These are phyloP conservation scores for Cnemophilus loriae DNA, from an alignment of 2,113 vertebrate species.

Conservation along the genomic window DNA sequence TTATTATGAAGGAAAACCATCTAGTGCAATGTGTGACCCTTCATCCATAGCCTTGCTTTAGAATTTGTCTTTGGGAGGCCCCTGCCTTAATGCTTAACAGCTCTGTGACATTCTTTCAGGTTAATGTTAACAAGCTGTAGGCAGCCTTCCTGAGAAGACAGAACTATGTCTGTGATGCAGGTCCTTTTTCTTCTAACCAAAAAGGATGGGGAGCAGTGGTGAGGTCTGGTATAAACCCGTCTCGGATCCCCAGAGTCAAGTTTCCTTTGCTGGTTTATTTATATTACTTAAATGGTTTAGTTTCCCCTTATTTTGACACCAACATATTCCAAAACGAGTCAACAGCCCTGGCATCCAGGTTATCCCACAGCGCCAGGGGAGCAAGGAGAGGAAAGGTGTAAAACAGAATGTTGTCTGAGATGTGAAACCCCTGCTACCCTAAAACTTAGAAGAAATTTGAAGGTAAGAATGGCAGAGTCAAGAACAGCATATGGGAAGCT, in stretches of 20 bases:
- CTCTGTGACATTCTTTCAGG: neutral
- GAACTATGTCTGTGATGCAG: neutral
- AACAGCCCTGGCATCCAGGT: neutral
- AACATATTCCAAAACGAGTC: neutral
- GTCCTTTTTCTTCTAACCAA: neutral
- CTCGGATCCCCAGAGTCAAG: neutral
- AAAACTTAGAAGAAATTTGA: neutral
- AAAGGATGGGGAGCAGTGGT: neutral
- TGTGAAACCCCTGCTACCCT: neutral
- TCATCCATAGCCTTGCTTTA: neutral
- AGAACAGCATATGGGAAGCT: neutral
- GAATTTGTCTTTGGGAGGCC: neutral
- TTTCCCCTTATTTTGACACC: neutral
- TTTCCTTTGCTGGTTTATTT: neutral
- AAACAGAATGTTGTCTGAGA: neutral
- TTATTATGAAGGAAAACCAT: neutral
- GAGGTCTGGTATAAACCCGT: neutral
- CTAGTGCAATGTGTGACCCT: neutral
- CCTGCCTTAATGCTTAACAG: neutral
- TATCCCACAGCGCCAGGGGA: neutral
- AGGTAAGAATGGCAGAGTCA: neutral
- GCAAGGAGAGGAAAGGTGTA: neutral
- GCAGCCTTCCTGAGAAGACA: neutral
- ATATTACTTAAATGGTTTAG: neutral
- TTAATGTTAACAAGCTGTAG: neutral